A percentile compares a stretch with the other conserved stretches of the same genome.
Evolutionary conservation across 2,113 vertebrate genomes (phyloP).

Genomic region (Muntiacus muntjak): DNA sequence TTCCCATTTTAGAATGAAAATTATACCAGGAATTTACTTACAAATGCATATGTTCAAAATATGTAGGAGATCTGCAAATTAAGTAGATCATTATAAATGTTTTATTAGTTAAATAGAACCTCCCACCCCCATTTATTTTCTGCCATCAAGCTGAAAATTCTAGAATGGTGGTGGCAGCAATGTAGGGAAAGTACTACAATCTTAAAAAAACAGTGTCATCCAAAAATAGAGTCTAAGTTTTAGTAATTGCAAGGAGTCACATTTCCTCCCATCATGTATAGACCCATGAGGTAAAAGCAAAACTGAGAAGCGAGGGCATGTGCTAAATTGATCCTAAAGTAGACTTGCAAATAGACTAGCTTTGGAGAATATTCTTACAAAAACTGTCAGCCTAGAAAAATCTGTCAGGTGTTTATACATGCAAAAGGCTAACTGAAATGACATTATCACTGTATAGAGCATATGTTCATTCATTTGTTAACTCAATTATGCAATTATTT

Average conservation of each 20-base stretch:
- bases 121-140: background rate
- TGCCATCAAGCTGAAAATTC: background rate
- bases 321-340: background rate
- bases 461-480: background rate
- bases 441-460: background rate
- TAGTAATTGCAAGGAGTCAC: background rate
- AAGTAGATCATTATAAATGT: constrained; percentile 4
- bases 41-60: background rate
- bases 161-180: background rate
- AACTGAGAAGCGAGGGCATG: background rate
- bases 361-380: background rate
- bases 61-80: background rate
- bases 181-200: background rate
- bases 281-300: background rate
- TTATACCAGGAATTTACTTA: background rate
- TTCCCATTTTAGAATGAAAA: constrained; percentile 24
- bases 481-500: background rate
- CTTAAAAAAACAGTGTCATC: background rate
- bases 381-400: constrained; percentile 2
- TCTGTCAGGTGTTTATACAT: background rate
- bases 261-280: background rate
- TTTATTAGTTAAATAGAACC: background rate
- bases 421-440: background rate
- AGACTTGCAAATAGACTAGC: background rate
- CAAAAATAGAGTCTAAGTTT: background rate